Evolutionary conservation across 2,113 vertebrate genomes (phyloP), one percentile per base, ranked within the genome.

Genomic region (Xenopus tropicalis): DNA sequence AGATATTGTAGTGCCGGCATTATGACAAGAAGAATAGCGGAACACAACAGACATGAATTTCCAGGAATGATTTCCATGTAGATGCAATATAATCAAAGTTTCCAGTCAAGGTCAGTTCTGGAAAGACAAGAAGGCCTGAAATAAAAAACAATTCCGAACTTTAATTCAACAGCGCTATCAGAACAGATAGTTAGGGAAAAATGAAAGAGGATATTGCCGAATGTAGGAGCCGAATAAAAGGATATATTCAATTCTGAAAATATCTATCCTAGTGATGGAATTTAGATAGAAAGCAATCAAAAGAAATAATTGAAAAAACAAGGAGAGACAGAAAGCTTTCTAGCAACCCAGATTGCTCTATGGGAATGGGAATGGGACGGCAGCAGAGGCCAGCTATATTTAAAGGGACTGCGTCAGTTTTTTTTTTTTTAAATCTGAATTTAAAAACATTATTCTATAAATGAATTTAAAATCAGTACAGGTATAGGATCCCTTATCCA

Each of bases 251-350:
- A 76, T 54, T 76, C 66, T 42, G 57, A 44, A 20, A 52, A 76
- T 65, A 62, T 69, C 69, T 63, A 68, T 63, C 23, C 46, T 44
- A 56, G 66, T 43, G 73, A 69, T 76, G 66, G 73, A 69, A 76
- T 76, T 63, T 52, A 76, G 46, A 76, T 76, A 63, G 59, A 76
- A 76, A 63, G 57, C 66, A 69, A 62, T 69, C 73, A 68, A 48
- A 62, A 76, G 66, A 51, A 69, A 76, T 69, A 69, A 76, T 63
- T 76, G 66, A 63, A 76, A n/a, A 69, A 51, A 69, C 44, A 69
- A 63, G 43, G 25, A 62, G 23, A 67, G 37, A 42, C 48, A 68
- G 67, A 59, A 61, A 61, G 52, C 37, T 59, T 67, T 68, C 19
- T 68, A 68, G 61, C 43, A 69, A 69, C 54, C 16, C 11, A 59